phyloP scores from a whole-genome alignment of 2,797 vertebrate species.

The Malacoraja senta region DNA sequence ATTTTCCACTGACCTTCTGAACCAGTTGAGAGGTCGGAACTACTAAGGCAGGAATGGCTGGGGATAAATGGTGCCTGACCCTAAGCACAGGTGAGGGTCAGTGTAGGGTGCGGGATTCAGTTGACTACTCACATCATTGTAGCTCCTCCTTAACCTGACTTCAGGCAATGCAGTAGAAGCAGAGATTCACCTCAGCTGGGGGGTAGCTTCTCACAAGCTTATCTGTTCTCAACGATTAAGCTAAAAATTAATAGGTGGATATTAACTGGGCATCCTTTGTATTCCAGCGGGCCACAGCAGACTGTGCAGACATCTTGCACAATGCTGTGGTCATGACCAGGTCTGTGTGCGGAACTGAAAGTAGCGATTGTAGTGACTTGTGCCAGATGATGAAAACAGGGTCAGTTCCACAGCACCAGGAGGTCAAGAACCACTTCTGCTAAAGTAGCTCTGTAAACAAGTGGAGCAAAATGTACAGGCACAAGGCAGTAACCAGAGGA shows the following conservation, averaged over 20 bases:
- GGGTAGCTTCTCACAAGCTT: neutral
- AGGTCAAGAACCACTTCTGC: constrained; percentile 18
- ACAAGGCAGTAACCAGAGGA: neutral
- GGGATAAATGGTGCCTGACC: too few relatives aligned
- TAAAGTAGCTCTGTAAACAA: constrained; percentile 8
- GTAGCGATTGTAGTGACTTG: neutral
- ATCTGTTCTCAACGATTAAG: neutral
- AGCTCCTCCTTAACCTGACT: neutral
- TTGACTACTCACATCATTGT: neutral
- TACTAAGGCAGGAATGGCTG: neutral
- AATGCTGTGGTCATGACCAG: neutral
- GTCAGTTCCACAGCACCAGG: neutral
- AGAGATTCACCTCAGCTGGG: neutral
- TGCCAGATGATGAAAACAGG: constrained; percentile 12
- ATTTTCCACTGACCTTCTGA: neutral
- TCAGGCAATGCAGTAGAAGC: neutral
- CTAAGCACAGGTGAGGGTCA: neutral
- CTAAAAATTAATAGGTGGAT: neutral
- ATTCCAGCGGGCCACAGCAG: neutral
- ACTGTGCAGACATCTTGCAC: neutral
- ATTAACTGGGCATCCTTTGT: neutral
- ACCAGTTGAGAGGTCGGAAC: neutral
- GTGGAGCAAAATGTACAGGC: too few relatives aligned
- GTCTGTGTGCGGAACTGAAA: constrained; percentile 16
- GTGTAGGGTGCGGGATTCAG: neutral